phyloP scores from a whole-genome alignment of 2,113 vertebrate genomes.

The Gopherus evgoodei region DNA sequence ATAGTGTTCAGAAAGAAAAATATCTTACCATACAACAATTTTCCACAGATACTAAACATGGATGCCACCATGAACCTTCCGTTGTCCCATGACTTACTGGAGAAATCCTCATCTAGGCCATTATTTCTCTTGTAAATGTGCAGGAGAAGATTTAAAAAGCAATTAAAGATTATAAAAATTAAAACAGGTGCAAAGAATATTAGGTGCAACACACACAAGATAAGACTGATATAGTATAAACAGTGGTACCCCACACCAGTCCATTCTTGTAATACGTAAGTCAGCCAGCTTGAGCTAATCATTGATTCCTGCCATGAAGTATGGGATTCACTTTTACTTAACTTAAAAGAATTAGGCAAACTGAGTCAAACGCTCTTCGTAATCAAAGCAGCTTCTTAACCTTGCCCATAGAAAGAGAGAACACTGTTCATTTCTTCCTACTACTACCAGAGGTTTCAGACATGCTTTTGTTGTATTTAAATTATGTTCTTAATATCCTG shows the following conservation, averaged over 20 bases:
- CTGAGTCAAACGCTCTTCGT: neutral
- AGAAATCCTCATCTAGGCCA: neutral
- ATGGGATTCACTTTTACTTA: neutral
- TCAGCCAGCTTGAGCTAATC: neutral
- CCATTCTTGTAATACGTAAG: neutral
- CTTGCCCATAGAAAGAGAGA: neutral
- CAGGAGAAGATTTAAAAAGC: neutral
- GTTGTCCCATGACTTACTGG: neutral
- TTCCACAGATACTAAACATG: neutral
- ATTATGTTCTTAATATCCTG: neutral
- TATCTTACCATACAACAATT: neutral
- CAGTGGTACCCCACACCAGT: neutral
- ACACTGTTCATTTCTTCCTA: neutral
- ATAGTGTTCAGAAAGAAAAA: neutral
- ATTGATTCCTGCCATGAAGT: neutral
- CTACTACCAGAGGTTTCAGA: neutral
- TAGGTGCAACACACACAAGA: neutral
- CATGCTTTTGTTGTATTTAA: neutral
- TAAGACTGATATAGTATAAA: neutral
- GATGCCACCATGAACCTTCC: neutral
- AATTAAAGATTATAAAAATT: rapidly evolving
- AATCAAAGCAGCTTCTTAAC: neutral
- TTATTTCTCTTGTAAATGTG: neutral
- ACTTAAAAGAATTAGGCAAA: neutral
- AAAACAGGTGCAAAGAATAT: neutral